Evolutionary conservation across 1,140 invertebrate genomes (phyloP), one percentile per base, ranked within the genome.

Genomic region (Thaumatotibia leucotreta): DNA sequence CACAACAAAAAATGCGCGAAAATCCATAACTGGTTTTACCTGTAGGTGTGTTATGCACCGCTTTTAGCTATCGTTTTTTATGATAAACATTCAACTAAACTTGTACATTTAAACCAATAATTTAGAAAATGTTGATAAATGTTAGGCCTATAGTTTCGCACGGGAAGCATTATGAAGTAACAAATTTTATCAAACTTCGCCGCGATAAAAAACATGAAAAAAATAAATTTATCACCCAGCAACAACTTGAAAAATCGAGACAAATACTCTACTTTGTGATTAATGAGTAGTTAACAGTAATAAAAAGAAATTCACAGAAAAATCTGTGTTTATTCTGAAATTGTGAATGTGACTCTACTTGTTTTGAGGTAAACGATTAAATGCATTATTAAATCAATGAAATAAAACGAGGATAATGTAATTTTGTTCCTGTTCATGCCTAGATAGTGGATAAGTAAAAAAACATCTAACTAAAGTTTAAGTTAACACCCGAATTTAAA

Each of bases 1-100:
- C n/a, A 45, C 39, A 45, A 45, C 39, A 45, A 45, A 58, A 58
- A 58, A 58, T 58, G 52, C 52, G 52, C 52, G 52, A 58, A 58
- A 45, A 20, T 45, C 20, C 4, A 20, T 8, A 45, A 45, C 39
- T 45, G 14, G 39, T 45, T 45, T 45, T 17, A 45, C 39, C 14
- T 45, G 39, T 45, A 20, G n/a, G n/a, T n/a, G n/a, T n/a, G 2
- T 9, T 45, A n/a, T 45, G 17, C 17, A 45, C 39, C 5, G 20
- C n/a, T 20, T 14, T 29, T 45, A 45, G 6, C 5, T 45, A 45
- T 45, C 14, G 35, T 9, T 39, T 39, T 17, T 45, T 45, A 20
- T 17, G 14, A 20, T 20, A 9, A 45, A 45, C 17, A 45, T 8
- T 45, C 0, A 1, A 17, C 14, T 45, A 9, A 39, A 39, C 2